Percentiles rank a stretch among this genome's conserved stretches.
Conservation (phyloP, 2,113 vertebrate genomes). For the Steatornis caripensis region DNA sequence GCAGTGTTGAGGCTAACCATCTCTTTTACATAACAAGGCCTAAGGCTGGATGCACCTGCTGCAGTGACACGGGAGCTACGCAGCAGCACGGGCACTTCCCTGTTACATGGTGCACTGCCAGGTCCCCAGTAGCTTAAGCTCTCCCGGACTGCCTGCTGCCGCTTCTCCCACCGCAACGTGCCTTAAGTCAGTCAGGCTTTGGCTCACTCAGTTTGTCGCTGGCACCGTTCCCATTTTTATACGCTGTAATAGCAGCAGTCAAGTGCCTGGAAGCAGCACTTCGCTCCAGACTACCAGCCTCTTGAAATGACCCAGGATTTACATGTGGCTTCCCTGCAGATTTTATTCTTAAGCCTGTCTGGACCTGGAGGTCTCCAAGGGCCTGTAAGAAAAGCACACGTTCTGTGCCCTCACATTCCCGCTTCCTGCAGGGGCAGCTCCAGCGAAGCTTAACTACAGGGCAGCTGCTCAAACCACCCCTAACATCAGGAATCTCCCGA, state of each 20-base stretch:
- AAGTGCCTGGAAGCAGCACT: not conserved
- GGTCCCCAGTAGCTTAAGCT: not conserved
- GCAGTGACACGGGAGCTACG: not conserved
- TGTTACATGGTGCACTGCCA: not conserved
- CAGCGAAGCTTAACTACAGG: not conserved
- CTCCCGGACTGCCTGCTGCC: not conserved
- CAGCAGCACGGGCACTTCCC: rapidly evolving
- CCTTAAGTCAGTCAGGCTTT: not conserved
- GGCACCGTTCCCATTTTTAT: not conserved
- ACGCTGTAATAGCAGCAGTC: not conserved
- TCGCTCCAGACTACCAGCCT: not conserved
- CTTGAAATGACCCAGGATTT: not conserved
- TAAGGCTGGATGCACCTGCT: slow-evolving; percentile 40
- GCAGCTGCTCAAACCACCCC: not conserved
- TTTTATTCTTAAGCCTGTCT: not conserved
- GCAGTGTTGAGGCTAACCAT: slow-evolving; percentile 52
- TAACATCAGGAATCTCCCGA: not conserved
- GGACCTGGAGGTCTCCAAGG: not conserved
- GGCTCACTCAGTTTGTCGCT: not conserved
- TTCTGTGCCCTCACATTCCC: not conserved
- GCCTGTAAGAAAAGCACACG: rapidly evolving
- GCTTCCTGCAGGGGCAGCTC: not conserved
- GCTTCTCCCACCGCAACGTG: not conserved
- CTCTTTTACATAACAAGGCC: slow-evolving; percentile 63
- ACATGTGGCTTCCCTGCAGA: not conserved